Conservation (phyloP, 2,797 vertebrate species). For the Gambusia yucatana region DNA sequence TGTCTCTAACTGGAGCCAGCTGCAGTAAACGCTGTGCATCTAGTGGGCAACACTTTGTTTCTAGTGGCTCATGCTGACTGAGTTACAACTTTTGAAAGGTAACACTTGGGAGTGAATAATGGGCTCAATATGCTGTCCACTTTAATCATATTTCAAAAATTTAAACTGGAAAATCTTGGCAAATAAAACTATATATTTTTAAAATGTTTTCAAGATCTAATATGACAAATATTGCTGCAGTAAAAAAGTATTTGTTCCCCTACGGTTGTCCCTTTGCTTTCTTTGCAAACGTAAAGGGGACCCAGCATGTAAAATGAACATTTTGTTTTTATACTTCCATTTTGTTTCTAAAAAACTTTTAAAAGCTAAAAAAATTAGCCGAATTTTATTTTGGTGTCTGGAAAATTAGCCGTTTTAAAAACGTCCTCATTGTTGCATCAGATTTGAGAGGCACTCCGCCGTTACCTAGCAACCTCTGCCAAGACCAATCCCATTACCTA, state of each 20-base stretch:
- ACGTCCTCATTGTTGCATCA: too few species aligned
- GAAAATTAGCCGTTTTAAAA: too few species aligned
- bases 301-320: too few species aligned
- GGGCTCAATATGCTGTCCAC: neutral
- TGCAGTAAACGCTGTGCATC: slow-evolving; percentile 37
- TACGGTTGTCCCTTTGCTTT: neutral
- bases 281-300: neutral
- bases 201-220: neutral
- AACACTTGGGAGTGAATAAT: neutral
- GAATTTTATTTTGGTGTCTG: too few species aligned
- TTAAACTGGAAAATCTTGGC: neutral
- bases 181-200: neutral
- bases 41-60: slow-evolving; percentile 6
- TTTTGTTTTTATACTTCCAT: too few species aligned
- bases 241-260: neutral
- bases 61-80: slow-evolving; percentile 56
- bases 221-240: neutral
- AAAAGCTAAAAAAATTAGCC: too few species aligned
- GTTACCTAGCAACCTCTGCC: too few species aligned
- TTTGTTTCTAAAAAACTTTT: too few species aligned
- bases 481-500: too few species aligned
- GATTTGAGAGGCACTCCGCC: too few species aligned
- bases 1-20: slow-evolving; percentile 81
- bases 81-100: slow-evolving; percentile 7
- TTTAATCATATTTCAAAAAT: neutral